Conservation (phyloP, 2,888 invertebrate genomes). For the Noctua pronuba region DNA sequence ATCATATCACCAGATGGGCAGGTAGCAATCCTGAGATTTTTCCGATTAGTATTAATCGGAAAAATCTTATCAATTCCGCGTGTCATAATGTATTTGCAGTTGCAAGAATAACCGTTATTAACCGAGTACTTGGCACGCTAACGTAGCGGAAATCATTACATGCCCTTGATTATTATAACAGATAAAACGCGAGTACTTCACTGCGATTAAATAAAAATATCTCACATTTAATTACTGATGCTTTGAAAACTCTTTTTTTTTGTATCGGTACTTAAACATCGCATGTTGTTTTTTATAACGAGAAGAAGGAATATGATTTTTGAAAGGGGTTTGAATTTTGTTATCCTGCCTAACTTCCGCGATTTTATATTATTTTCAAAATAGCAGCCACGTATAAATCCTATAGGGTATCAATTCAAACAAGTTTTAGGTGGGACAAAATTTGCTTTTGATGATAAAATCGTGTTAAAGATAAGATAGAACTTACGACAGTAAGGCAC, state of each 20-base stretch:
- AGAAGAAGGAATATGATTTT: not conserved
- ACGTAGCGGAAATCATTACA: conserved; percentile 48
- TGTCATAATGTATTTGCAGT: too few species aligned
- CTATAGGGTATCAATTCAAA: not conserved
- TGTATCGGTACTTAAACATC: not conserved
- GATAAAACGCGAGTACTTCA: conserved; percentile 35
- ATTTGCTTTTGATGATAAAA: not conserved
- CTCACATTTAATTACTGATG: not conserved
- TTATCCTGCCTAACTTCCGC: not conserved
- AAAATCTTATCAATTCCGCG: too few species aligned
- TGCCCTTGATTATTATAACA: conserved; percentile 48
- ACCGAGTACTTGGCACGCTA: conserved; percentile 7
- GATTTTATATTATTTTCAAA: not conserved
- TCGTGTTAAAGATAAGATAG: not conserved
- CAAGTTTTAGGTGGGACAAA: not conserved
- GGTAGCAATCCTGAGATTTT: too few species aligned
- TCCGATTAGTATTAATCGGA: not conserved
- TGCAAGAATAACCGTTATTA: not conserved
- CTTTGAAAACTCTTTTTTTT: conserved; percentile 1
- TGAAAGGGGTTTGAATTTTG: not conserved
- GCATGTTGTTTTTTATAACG: not conserved
- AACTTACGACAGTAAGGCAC: conserved; percentile 90
- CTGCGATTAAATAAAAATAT: conserved; percentile 39
- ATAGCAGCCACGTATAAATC: not conserved
- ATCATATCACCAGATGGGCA: not conserved